Evolutionary conservation across 2,888 invertebrate genomes (phyloP), one percentile per base, ranked within the genome.

Genomic region (Koerneria pararmatus): DNA sequence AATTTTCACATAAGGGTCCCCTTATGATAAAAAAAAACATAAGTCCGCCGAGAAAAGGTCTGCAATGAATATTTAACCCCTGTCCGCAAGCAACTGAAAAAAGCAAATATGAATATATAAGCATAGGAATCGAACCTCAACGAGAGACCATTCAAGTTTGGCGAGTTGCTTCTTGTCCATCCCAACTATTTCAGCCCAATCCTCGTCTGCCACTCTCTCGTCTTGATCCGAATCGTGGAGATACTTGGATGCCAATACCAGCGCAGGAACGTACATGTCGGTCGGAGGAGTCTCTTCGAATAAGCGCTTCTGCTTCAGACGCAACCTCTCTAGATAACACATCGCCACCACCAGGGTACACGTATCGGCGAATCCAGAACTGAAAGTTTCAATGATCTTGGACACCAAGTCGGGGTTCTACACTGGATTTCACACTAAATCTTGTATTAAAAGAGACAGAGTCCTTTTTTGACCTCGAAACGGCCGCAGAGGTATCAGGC

Each of bases 201-300:
- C 93, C 66, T 90, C 89, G 83, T 93, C 90, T 83, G 74, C 66
- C n/a, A 73, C 74, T 4, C 74, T 62, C 46, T 53, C 54, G 6
- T 54, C 53, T 46, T 62, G 82, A 49, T 93, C 93, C 80, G 92
- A 91, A 80, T 94, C 93, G 85, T 94, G 91, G 76, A 93, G 86
- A 85, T 92, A 95, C 87, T 97, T 97, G 80, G 92, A 93, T 65
- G 95, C 94, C 78, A 95, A 90, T 91, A 93, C 95, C 89, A 95
- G 87, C 68, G 95, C 93, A 71, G 95, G 91, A 67, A 97, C 88
- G 85, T 95, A 95, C 68, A 97, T 88, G 84, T 95, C 93, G 11
- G 62, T 24, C 3, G 62, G 62, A 53, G 51, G 51, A 2, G 62
- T 48, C 90, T 34, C 62, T 48, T 62, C 62, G 29, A 62, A 62